Evolutionary conservation across 1,140 invertebrate species (phyloP).

Genomic region (Thalassaphorura encarpata): DNA sequence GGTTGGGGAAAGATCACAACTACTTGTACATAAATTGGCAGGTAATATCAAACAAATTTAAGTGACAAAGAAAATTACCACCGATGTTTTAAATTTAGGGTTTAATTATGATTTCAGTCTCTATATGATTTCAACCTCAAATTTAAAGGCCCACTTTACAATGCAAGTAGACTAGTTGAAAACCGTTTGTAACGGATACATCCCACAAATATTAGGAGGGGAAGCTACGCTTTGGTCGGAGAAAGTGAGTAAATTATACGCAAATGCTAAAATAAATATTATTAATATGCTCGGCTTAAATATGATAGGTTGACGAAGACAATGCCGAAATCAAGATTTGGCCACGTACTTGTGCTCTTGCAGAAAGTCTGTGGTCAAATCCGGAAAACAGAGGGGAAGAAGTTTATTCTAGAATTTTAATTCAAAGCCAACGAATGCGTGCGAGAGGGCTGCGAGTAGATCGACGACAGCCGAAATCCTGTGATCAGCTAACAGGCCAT

Average conservation of each 20-base stretch:
- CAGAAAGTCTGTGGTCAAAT: slow-evolving; percentile 21
- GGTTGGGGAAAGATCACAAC: slow-evolving; percentile 24
- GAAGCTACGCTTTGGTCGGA: slow-evolving; percentile 25
- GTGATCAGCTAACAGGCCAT: slow-evolving; percentile 34
- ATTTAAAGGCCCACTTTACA: neutral
- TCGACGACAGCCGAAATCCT: slow-evolving; percentile 44
- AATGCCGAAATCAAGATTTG: slow-evolving; percentile 22
- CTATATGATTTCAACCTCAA: slow-evolving; percentile 24
- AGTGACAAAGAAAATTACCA: neutral
- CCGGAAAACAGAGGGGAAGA: neutral
- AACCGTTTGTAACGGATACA: neutral
- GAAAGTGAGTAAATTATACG: slow-evolving; percentile 36
- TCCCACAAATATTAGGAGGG: slow-evolving; percentile 17
- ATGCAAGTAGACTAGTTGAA: neutral
- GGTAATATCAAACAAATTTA: slow-evolving; percentile 5
- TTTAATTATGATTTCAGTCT: too few species aligned
- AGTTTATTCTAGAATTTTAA: slow-evolving; percentile 31
- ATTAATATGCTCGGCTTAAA: neutral
- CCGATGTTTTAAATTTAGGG: neutral
- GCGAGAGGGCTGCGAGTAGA: slow-evolving; percentile 30
- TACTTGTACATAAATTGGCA: slow-evolving; percentile 22
- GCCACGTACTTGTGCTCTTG: slow-evolving; percentile 16
- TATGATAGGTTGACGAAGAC: slow-evolving; percentile 22
- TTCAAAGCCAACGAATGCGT: slow-evolving; percentile 33
- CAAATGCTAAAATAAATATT: neutral